Percentiles rank a stretch among this genome's conserved stretches.
Conservation (phyloP, 1,140 invertebrate genomes). For the Orius laevigatus region DNA sequence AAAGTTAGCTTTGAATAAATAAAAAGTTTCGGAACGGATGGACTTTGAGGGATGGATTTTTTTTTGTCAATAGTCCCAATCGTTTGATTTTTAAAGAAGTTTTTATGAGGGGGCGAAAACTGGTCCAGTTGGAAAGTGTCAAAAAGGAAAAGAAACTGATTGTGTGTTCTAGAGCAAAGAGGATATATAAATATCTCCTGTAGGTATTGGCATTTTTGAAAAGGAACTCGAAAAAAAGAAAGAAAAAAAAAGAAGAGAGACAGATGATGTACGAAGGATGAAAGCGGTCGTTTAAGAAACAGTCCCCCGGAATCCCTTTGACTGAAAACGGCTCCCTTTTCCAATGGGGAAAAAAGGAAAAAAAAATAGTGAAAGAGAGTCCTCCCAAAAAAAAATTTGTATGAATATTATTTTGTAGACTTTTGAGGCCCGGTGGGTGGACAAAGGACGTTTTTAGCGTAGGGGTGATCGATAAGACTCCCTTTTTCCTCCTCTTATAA, state of each 20-base stretch:
- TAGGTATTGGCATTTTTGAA: constrained; percentile 1
- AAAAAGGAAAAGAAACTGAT: neutral
- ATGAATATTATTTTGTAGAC: constrained; percentile 8
- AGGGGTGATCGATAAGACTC: constrained; percentile 5
- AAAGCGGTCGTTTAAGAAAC: constrained; percentile 6
- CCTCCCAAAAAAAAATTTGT: neutral
- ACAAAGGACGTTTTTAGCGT: constrained; percentile 4
- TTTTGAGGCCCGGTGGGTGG: constrained; percentile 7
- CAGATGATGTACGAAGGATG: constrained; percentile 1
- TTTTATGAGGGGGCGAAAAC: constrained; percentile 1
- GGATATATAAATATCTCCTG: constrained; percentile 7
- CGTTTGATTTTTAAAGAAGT: constrained; percentile 1
- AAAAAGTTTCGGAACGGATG: no score
- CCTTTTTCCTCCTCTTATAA: neutral
- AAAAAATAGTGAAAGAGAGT: neutral
- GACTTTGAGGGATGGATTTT: no score
- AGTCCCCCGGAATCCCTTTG: neutral
- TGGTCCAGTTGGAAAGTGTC: constrained; percentile 1
- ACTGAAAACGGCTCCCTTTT: neutral
- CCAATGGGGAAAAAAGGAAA: neutral
- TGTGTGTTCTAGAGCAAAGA: neutral
- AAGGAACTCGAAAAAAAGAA: no score
- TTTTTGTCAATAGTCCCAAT: no score
- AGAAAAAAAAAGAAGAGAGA: constrained; percentile 6
- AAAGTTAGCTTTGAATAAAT: no score